These are phyloP conservation scores for Spatulosminthurus flaviceps DNA, from an alignment of 2,888 invertebrate species.

Conservation along the genomic window DNA sequence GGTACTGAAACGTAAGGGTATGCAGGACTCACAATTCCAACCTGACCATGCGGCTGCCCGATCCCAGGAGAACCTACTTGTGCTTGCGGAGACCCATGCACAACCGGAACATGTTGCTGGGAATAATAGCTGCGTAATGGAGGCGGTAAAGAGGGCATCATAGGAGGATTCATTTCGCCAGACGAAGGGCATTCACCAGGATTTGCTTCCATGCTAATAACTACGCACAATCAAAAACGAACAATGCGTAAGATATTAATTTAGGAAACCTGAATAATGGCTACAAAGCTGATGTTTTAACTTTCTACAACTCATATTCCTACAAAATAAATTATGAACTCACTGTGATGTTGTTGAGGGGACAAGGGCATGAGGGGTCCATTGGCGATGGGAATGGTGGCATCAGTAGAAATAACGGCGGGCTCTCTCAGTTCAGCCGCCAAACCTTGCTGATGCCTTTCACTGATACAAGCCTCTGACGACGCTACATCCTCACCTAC, in stretches of 20 bases:
- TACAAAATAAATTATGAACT: not conserved
- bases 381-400: conserved; percentile 49
- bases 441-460: conserved; percentile 26
- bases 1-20: conserved; percentile 54
- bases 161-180: conserved; percentile 34
- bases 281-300: no score
- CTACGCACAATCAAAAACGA: conserved; percentile 6
- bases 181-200: conserved; percentile 10
- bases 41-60: conserved; percentile 44
- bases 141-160: conserved; percentile 23
- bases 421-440: conserved; percentile 42
- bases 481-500: not conserved
- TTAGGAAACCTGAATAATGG: no score
- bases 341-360: conserved; percentile 53
- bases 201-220: conserved; percentile 32
- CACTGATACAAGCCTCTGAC: not conserved
- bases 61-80: conserved; percentile 30
- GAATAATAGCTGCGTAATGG: conserved; percentile 44
- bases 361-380: conserved; percentile 55
- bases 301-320: not conserved
- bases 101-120: conserved; percentile 42
- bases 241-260: no score
- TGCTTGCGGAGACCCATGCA: conserved; percentile 38
- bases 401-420: conserved; percentile 48
- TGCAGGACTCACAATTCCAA: conserved; percentile 44